Conservation (phyloP, 1,140 invertebrate species). For the Apolygus lucorum region DNA sequence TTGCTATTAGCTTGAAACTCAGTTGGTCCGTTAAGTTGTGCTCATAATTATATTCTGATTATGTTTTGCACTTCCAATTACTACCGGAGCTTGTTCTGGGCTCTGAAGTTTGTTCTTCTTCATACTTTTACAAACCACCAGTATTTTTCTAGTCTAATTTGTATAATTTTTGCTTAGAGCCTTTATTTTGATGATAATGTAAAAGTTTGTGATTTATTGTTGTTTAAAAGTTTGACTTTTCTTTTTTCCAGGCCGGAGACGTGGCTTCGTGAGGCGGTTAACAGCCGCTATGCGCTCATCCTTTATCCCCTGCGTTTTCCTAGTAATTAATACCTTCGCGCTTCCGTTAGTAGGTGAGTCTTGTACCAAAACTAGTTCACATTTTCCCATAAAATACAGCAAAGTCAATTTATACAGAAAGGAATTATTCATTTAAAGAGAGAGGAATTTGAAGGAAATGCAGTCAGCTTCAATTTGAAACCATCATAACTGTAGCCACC, state of each 20-base stretch:
- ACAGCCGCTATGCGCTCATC: constrained; percentile 11
- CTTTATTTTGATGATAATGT: neutral
- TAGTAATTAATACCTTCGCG: neutral
- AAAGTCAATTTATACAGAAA: no score
- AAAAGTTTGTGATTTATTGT: neutral
- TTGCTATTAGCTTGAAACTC: neutral
- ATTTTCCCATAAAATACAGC: no score
- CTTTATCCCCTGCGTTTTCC: neutral
- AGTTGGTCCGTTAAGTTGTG: no score
- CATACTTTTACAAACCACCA: no score
- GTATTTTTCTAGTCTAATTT: no score
- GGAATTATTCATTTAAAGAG: no score
- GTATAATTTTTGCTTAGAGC: neutral
- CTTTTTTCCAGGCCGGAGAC: neutral
- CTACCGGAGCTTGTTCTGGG: no score
- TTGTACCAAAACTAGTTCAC: no score
- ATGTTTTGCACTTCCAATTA: neutral
- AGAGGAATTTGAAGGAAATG: no score
- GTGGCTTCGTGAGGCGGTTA: neutral
- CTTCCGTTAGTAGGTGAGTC: constrained; percentile 6
- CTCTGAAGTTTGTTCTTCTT: no score
- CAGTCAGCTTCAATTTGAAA: no score
- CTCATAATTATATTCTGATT: neutral
- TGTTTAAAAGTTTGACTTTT: neutral
- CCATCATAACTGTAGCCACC: no score